Evolutionary conservation across 2,113 vertebrate genomes (phyloP), one percentile per base, ranked within the genome.

Genomic region (Cinclus cinclus): DNA sequence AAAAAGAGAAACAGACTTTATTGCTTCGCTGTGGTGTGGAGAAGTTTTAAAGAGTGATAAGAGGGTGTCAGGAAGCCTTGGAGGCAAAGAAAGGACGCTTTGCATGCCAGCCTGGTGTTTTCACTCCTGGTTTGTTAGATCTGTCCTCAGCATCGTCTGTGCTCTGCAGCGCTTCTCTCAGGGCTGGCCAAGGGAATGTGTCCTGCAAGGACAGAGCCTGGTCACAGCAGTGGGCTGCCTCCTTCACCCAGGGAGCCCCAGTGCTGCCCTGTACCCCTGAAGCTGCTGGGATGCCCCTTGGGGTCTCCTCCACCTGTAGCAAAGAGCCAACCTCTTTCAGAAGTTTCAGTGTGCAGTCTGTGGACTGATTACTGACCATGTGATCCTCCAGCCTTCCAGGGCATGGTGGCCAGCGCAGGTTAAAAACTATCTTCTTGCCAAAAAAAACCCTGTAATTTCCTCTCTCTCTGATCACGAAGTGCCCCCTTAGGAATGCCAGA

Each of bases 1-100:
- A 24, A 11, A 60, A 64, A 64, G 63, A 77, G 55, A 83, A 92
- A 86, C 49, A 37, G 81, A 91, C 17, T 10, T 78, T 77, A 86
- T 13, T 90, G 76, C 86, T 92, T 68, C 27, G 22, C 70, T 39
- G 37, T 91, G 78, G 78, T 90, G 75, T 63, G 52, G 90, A 55
- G 47, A 94, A 90, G 60, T 28, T 94, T 87, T 81, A 94, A 82
- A 96, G 65, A 56, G 79, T 90, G 86, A 75, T 96, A 95, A 90
- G 88, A 92, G 73, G 56, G 93, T 92, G 92, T 60, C 80, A 79
- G 69, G 42, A 81, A 90, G 64, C 52, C 92, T 92, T 1, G 2
- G 18, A 93, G 76, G 87, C 63, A 94, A 69, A 67, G 35, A 67
- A 58, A 86, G 44, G 44, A 64, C 18, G 35, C n/a, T 35, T 70